Evolutionary conservation across 2,888 invertebrate species (phyloP).

Genomic region (Thereva nobilitata): DNA sequence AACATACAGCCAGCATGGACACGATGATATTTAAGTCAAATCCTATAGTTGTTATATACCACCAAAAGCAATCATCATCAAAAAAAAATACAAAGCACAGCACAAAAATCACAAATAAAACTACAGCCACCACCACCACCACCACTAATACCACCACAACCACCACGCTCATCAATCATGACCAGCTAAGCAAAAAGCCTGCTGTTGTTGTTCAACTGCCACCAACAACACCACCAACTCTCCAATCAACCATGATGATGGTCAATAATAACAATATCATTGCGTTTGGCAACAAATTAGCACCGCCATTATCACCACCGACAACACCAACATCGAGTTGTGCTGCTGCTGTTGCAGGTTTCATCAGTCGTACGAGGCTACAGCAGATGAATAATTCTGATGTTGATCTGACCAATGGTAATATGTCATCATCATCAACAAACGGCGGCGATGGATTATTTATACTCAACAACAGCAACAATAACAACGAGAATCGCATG

Average conservation of each 20-base stretch:
- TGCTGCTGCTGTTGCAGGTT: not conserved
- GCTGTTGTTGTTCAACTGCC: conserved; percentile 40
- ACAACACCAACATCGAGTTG: conserved; percentile 34
- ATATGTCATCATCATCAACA: conserved; percentile 10
- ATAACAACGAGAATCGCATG: conserved; percentile 44
- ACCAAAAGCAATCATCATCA: conserved; percentile 25
- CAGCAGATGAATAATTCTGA: conserved; percentile 1
- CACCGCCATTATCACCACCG: conserved; percentile 37
- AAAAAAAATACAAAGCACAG: conserved; percentile 19
- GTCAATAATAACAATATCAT: conserved; percentile 45
- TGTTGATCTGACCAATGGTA: conserved; percentile 32
- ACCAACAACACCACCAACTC: conserved; percentile 48
- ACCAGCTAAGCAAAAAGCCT: conserved; percentile 33
- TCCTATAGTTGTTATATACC: conserved; percentile 18
- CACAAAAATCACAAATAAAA: conserved; percentile 33
- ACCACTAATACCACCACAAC: conserved; percentile 15
- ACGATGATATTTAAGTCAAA: conserved; percentile 30
- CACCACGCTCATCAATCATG: conserved; percentile 31
- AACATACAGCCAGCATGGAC: conserved; percentile 31
- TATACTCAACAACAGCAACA: conserved; percentile 34
- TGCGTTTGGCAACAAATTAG: conserved; percentile 39
- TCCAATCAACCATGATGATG: conserved; percentile 46
- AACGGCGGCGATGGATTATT: not conserved
- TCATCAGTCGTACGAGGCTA: conserved; percentile 8
- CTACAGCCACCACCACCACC: conserved; percentile 7